A percentile compares a stretch with the other conserved stretches of the same genome.
Evolutionary conservation across 2,113 vertebrate species (phyloP).

Genomic region (Phaethon lepturus): DNA sequence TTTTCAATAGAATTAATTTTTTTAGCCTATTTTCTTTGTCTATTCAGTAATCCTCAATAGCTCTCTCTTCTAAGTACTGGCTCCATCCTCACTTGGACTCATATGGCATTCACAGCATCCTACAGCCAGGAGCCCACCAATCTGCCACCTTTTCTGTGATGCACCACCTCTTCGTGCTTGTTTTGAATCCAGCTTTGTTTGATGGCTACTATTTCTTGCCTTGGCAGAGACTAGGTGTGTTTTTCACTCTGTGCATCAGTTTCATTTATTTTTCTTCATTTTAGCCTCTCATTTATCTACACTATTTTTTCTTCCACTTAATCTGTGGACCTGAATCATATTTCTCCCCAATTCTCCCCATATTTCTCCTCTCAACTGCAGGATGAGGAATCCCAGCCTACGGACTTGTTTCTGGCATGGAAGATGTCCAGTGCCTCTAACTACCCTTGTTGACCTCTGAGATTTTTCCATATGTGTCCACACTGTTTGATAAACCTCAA

Average conservation of each 20-base stretch:
- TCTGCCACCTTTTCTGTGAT: neutral
- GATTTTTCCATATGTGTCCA: neutral
- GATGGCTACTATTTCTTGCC: neutral
- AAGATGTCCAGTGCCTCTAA: neutral
- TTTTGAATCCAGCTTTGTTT: neutral
- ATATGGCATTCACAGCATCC: neutral
- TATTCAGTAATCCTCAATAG: neutral
- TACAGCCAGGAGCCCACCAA: neutral
- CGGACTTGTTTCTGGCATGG: neutral
- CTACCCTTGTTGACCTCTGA: neutral
- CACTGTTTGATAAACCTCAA: neutral
- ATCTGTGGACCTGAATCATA: neutral
- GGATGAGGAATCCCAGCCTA: neutral
- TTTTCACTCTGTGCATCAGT: neutral
- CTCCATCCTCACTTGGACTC: neutral
- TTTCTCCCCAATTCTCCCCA: neutral
- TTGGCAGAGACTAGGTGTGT: neutral
- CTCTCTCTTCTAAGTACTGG: neutral
- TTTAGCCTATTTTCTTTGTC: neutral
- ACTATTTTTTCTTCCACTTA: neutral
- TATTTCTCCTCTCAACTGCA: neutral
- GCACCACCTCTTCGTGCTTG: rapidly evolving
- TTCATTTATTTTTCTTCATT: neutral
- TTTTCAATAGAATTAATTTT: neutral
- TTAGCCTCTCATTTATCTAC: neutral